Conservation (phyloP, 1,140 invertebrate species). For the Drosophila punjabiensis region DNA sequence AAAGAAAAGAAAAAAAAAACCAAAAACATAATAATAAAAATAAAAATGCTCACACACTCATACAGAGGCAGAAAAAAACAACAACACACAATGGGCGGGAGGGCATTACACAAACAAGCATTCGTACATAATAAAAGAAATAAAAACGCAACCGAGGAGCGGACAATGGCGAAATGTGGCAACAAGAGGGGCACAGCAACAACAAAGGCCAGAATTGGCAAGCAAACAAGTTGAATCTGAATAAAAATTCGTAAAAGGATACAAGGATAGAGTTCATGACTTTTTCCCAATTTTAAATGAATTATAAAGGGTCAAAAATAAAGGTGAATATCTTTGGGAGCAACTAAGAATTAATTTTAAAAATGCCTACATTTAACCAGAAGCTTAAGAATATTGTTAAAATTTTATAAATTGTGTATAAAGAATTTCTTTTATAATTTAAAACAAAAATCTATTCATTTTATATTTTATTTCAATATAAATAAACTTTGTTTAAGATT, state of each 20-base stretch:
- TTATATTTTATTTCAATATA: not conserved
- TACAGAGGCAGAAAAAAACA: slow-evolving; percentile 38
- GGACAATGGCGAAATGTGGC: slow-evolving; percentile 77
- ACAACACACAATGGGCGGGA: slow-evolving; percentile 64
- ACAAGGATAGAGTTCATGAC: slow-evolving; percentile 9
- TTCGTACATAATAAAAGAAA: slow-evolving; percentile 81
- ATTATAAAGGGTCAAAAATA: not conserved
- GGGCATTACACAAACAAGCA: slow-evolving; percentile 78
- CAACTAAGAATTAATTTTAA: not conserved
- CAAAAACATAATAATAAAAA: slow-evolving; percentile 46
- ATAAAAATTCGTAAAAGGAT: slow-evolving; percentile 24
- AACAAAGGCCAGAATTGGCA: slow-evolving; percentile 63
- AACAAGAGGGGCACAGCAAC: slow-evolving; percentile 59
- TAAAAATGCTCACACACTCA: slow-evolving; percentile 60
- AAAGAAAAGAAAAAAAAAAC: slow-evolving; percentile 27
- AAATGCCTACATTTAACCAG: not conserved
- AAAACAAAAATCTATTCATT: not conserved
- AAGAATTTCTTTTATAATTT: not conserved
- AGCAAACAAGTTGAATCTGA: slow-evolving; percentile 68
- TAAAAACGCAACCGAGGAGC: slow-evolving; percentile 73
- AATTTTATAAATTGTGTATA: not conserved
- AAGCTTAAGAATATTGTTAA: no score
- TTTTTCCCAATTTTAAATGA: slow-evolving; percentile 22
- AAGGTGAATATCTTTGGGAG: not conserved
- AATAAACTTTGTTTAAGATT: not conserved